Conservation (phyloP, 2,113 vertebrate genomes). For the Potamarius usumacintae region DNA sequence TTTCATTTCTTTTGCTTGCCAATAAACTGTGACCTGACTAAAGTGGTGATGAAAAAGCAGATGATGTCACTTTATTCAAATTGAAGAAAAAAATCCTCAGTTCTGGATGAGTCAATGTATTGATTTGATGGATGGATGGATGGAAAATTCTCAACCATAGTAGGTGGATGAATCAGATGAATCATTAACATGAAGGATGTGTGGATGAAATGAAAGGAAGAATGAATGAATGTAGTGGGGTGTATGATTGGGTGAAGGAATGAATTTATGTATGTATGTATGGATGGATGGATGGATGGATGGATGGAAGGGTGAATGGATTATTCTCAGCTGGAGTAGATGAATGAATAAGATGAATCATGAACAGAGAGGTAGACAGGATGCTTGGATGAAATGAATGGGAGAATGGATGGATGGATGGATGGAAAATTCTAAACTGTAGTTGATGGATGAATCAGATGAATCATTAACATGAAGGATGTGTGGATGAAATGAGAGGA, state of each 20-base stretch:
- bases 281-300: background rate
- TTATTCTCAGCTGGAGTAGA: background rate
- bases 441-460: background rate
- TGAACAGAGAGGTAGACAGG: too few species aligned
- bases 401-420: background rate
- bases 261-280: background rate
- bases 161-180: background rate
- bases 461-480: background rate
- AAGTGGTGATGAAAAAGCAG: background rate
- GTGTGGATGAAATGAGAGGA: background rate
- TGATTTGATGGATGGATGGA: background rate
- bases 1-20: background rate
- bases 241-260: too few species aligned
- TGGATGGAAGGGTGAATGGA: background rate
- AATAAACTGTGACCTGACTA: background rate
- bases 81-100: background rate
- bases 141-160: background rate
- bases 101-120: background rate
- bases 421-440: background rate
- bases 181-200: background rate
- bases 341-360: too few species aligned
- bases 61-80: background rate
- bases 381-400: background rate
- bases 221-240: too few species aligned
- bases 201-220: too few species aligned